phyloP scores from a whole-genome alignment of 2,888 invertebrate species.

The Agonopterix subpropinquella region DNA sequence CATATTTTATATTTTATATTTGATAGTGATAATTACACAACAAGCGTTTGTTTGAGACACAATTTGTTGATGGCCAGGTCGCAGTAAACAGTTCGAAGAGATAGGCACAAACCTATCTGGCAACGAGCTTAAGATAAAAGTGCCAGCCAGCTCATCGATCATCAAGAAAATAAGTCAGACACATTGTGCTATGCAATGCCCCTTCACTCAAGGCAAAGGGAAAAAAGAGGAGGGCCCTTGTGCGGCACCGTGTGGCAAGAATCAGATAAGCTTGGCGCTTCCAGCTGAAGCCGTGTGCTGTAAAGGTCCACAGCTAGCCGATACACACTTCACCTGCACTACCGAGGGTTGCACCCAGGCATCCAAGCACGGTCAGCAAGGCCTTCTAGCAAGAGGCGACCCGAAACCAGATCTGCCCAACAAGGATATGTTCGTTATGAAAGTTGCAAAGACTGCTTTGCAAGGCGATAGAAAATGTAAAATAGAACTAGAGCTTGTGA shows the following conservation, averaged over 20 bases:
- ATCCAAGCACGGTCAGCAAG: slow-evolving; percentile 48
- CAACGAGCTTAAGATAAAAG: slow-evolving; percentile 66
- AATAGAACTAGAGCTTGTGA: slow-evolving; percentile 78
- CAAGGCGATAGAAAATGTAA: slow-evolving; percentile 79
- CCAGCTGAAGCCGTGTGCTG: slow-evolving; percentile 56
- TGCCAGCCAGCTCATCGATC: slow-evolving; percentile 52
- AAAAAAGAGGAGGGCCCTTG: slow-evolving; percentile 35
- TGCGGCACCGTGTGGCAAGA: slow-evolving; percentile 56
- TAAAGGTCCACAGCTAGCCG: slow-evolving; percentile 41
- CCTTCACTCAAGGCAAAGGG: slow-evolving; percentile 34
- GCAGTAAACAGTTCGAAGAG: slow-evolving; percentile 63
- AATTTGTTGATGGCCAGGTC: slow-evolving; percentile 68
- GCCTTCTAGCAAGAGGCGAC: slow-evolving; percentile 42
- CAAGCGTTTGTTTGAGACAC: slow-evolving; percentile 32
- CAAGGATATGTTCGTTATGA: slow-evolving; percentile 77
- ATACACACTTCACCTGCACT: slow-evolving; percentile 61
- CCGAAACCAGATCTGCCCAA: slow-evolving; percentile 59
- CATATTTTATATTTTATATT: no score
- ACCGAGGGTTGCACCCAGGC: slow-evolving; percentile 58
- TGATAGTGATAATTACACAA: no score
- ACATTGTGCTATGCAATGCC: slow-evolving; percentile 55
- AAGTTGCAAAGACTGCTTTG: slow-evolving; percentile 80
- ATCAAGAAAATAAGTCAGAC: slow-evolving; percentile 69
- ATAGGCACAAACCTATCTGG: slow-evolving; percentile 60
- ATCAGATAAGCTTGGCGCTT: slow-evolving; percentile 55